Base-by-base conservation (phyloP, 2,888 invertebrate species). In the Ypsolopha sequella region DNA sequence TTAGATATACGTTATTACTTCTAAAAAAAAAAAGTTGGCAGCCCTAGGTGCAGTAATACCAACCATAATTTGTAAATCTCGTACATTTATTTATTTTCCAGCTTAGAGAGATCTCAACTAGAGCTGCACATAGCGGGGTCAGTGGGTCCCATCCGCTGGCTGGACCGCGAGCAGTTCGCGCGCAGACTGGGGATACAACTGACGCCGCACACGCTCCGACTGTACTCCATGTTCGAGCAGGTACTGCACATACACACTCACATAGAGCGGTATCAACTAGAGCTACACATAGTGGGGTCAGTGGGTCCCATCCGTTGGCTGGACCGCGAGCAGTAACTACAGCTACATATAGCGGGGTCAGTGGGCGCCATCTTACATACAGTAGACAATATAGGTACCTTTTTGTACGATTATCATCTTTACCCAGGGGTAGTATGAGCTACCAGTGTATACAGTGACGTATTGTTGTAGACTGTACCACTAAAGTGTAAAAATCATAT, bases 161-260 rank as follows among this genome's bases (percentile, higher is more conserved):
- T 89, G 6, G 68, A 71, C 11, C 54, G 56, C 0, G 65, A 60
- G 0, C 68, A 92, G 71, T 92, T 95, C 72, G 89, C 91, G 6
- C 79, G 80, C 34, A 84, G 91, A 47, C 87, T 95, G 14, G 88
- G 89, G 55, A 67, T 93, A 48, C 88, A 90, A 14, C 73, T 81
- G 2, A 88, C 88, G 41, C 88, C 91, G 0, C 76, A 88, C 9
- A 70, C 90, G 9, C 87, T 88, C 50, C 84, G 91, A 54, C 81
- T 94, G 10, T 93, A 92, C 70, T 81, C 88, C 55, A 78, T 92
- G 58, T 92, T 92, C 66, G 90, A 91, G 59, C 89, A 90, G 80
- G 92, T 92, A 71, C 66, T 62, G 55, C 9, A 10, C 9, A 24
- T 24, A 24, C 24, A 24, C 2, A 24, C 24, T 3, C 4, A 24